Base-by-base conservation (phyloP, 2,113 vertebrate species). In the Leptodactylus fuscus region DNA sequence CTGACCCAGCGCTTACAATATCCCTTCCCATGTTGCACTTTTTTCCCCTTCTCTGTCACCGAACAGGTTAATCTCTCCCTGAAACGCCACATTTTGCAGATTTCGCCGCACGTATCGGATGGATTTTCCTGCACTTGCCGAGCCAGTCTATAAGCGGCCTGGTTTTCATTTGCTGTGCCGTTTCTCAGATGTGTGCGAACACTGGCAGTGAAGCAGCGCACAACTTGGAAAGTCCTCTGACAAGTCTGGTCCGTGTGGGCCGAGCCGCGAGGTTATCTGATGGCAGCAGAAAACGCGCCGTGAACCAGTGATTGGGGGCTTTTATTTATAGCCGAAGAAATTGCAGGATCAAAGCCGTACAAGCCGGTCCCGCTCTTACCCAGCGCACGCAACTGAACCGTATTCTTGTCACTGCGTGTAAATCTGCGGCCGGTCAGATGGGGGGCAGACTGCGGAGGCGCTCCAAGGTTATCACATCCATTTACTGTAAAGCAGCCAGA, bases 211-310 rank as follows among this genome's bases (percentile, higher is more conserved):
- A 69, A 78, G 74, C 83, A 70, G 60, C 32, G 49, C 74, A 44
- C 51, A 38, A 75, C 22, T 69, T 85, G 83, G 83, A 85, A 69
- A 24, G 60, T 53, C 60, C 75, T 85, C 83, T 85, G 83, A 85
- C 22, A 20, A 79, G 32, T 36, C 27, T 32, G 5, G 55, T n/a
- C 60, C 60, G n/a, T 79, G 75, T 55, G 60, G 60, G 13, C 75
- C 22, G 13, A 41, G 48, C 49, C 18, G 83, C 7, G 46, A 16
- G 49, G 60, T 85, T 78, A 79, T 78, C 48, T 85, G 83, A 85
- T 78, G 32, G 60, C 74, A 44, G 46, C 53, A 65, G 27, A 65
- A 79, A 76, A 55, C 32, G 38, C 10, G 62, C 75, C 32, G 29
- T 70, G 75, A 85, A 79, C 60, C 83, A n/a, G 60, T 36, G 46